Evolutionary conservation across 1,140 invertebrate species (phyloP).

Genomic region (Solenopsis invicta): DNA sequence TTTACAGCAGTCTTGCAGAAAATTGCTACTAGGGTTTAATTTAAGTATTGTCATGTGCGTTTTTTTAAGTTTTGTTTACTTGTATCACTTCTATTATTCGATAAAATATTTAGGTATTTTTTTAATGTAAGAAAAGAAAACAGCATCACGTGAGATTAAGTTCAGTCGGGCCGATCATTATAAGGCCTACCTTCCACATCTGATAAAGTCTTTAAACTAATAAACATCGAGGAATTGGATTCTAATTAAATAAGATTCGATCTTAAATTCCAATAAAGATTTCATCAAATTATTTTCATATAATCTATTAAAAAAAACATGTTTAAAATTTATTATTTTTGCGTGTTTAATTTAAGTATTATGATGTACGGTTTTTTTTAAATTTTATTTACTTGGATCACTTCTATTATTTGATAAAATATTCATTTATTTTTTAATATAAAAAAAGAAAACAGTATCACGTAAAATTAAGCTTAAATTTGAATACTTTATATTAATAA

Average conservation of each 20-base stretch:
- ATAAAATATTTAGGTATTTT: no score
- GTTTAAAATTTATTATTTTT: neutral
- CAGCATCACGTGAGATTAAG: no score
- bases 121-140: no score
- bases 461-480: neutral
- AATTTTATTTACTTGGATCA: neutral
- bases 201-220: slow-evolving; percentile 90
- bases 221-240: slow-evolving; percentile 85
- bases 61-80: no score
- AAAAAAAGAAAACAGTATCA: neutral
- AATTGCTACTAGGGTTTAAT: no score
- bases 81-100: no score
- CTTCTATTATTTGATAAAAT: neutral
- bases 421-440: neutral
- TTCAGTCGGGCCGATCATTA: slow-evolving; percentile 91
- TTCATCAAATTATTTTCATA: neutral
- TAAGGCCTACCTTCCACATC: slow-evolving; percentile 91
- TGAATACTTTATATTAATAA: neutral
- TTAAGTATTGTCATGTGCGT: no score
- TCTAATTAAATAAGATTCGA: neutral
- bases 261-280: no score
- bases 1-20: no score
- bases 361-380: neutral
- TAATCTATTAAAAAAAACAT: neutral
- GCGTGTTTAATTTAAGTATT: neutral